Conservation (phyloP, 2,113 vertebrate species). For the Cyanoramphus novaezelandiae region DNA sequence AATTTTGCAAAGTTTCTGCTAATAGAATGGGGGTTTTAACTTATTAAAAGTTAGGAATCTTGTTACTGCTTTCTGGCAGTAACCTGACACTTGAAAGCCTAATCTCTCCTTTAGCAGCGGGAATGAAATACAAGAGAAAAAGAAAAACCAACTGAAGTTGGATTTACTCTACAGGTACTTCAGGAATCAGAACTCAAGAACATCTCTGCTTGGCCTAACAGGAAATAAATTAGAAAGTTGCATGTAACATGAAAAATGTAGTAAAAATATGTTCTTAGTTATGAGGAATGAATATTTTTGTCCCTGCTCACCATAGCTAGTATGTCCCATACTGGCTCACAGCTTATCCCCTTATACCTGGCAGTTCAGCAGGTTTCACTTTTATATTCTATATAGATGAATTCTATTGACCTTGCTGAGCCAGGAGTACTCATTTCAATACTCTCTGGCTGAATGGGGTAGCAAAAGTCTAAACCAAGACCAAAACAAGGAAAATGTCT, state of each 20-base stretch:
- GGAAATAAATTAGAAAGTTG: not conserved
- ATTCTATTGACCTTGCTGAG: not conserved
- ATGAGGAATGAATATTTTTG: not conserved
- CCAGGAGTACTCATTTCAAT: not conserved
- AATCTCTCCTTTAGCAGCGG: not conserved
- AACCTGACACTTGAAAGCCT: not conserved
- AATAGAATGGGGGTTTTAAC: not conserved
- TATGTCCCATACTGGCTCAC: not conserved
- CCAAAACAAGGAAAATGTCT: not conserved
- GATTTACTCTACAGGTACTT: not conserved
- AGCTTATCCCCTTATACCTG: not conserved
- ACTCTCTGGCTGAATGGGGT: not conserved
- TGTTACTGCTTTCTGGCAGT: not conserved
- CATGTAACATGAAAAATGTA: not conserved
- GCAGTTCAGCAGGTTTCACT: not conserved
- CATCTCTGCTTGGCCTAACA: not conserved
- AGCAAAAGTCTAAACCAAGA: not conserved
- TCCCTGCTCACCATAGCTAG: not conserved
- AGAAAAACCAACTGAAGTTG: not conserved
- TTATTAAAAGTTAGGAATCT: not conserved
- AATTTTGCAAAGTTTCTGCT: not conserved
- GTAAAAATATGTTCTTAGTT: not conserved
- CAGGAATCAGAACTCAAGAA: not conserved
- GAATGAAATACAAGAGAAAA: not conserved
- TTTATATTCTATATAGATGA: not conserved